Evolutionary conservation across 2,888 invertebrate species (phyloP).

Genomic region (Drosophila kokeensis): DNA sequence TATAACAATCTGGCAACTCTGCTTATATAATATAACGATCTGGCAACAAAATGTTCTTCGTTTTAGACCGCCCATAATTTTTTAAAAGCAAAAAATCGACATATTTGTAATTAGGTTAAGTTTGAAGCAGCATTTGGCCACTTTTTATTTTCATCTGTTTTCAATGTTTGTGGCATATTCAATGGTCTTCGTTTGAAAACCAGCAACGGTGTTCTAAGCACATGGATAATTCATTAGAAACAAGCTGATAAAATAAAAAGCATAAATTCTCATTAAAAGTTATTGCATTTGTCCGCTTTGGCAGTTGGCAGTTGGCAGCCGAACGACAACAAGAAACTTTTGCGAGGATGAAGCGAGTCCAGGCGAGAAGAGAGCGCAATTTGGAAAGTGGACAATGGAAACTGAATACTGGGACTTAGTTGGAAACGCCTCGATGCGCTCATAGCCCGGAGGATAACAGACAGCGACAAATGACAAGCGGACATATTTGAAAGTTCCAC

Average conservation of each 20-base stretch:
- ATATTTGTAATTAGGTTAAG: neutral
- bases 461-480: constrained; percentile 61
- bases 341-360: neutral
- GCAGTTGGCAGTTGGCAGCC: constrained; percentile 43
- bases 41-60: too few species aligned
- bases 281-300: constrained; percentile 52
- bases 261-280: constrained; percentile 78
- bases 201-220: constrained; percentile 19
- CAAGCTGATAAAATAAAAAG: constrained; percentile 49
- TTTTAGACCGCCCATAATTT: neutral
- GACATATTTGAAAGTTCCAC: constrained; percentile 45
- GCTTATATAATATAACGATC: too few species aligned
- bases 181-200: neutral
- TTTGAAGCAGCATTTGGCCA: neutral
- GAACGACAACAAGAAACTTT: constrained; percentile 44
- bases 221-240: constrained; percentile 45
- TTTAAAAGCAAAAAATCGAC: neutral
- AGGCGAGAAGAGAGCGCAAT: neutral
- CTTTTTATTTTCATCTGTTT: neutral
- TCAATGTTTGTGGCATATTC: neutral
- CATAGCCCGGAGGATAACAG: constrained; percentile 44
- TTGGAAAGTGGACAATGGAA: neutral
- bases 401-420: neutral
- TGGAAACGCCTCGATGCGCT: constrained; percentile 21
- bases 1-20: too few species aligned